These are phyloP conservation scores for Azemiops feae DNA, from an alignment of 2,113 vertebrate species.

Conservation along the genomic window DNA sequence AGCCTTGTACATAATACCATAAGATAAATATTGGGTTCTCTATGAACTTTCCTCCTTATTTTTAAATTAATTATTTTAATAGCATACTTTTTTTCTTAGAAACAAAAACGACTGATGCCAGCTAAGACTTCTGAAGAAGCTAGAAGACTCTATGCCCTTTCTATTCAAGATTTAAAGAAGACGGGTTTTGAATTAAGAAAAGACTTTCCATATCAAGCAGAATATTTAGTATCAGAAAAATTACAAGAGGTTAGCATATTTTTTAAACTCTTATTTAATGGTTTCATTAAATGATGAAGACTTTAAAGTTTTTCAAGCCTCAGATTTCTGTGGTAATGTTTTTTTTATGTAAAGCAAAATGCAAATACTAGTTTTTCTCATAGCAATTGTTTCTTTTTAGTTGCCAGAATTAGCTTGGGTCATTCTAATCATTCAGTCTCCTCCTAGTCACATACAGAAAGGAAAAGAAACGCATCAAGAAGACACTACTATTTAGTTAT, in stretches of 20 bases:
- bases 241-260: constrained; percentile 72
- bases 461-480: neutral
- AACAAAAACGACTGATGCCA: constrained; percentile 56
- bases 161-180: constrained; percentile 57
- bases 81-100: constrained; percentile 42
- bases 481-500: neutral
- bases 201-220: constrained; percentile 52
- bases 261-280: neutral
- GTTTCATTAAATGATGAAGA: neutral
- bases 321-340: too few relatives aligned
- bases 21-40: neutral
- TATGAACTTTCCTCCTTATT: neutral
- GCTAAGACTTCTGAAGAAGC: constrained; percentile 72
- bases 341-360: neutral
- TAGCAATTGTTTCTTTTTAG: neutral
- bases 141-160: constrained; percentile 66
- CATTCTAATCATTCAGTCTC: neutral
- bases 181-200: constrained; percentile 57
- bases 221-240: constrained; percentile 70
- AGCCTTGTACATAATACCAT: neutral
- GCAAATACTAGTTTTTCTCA: neutral
- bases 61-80: constrained; percentile 7
- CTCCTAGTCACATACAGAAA: too few relatives aligned
- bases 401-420: neutral
- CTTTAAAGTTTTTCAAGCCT: constrained; percentile 3